Evolutionary conservation across 2,888 invertebrate genomes (phyloP).

Genomic region (Andrena hattorfiana): DNA sequence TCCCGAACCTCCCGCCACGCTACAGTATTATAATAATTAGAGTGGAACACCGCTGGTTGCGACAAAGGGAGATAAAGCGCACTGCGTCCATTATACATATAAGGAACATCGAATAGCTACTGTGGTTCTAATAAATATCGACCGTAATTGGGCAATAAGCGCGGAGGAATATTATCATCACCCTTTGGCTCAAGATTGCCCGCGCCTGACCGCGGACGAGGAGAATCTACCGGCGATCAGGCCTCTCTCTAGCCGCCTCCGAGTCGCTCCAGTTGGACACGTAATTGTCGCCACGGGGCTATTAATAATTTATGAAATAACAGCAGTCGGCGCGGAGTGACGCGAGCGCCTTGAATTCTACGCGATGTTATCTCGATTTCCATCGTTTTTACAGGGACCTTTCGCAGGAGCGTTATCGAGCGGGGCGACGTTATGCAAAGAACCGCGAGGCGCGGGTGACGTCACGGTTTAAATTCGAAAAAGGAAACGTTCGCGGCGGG

Average conservation of each 20-base stretch:
- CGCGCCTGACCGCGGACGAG: background rate
- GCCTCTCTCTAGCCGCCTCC: background rate
- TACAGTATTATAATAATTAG: no score
- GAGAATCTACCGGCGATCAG: background rate
- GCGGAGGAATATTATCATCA: background rate
- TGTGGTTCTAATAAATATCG: conserved; percentile 24
- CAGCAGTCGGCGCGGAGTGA: background rate
- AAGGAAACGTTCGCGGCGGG: conserved; percentile 72
- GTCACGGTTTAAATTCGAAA: conserved; percentile 75
- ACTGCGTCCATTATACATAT: conserved; percentile 23
- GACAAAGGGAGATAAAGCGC: conserved; percentile 31
- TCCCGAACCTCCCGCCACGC: background rate
- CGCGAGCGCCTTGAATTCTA: background rate
- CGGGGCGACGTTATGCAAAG: conserved; percentile 28
- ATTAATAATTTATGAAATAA: conserved; percentile 33
- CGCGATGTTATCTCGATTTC: conserved; percentile 9
- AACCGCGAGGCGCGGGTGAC: conserved; percentile 68
- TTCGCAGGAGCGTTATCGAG: conserved; percentile 15
- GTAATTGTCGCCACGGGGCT: conserved; percentile 1
- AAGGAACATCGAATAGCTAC: conserved; percentile 28
- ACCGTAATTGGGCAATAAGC: conserved; percentile 8
- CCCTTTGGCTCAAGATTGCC: background rate
- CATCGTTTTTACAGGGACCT: conserved; percentile 30
- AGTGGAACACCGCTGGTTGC: background rate
- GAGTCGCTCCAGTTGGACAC: conserved; percentile 7